Percentiles rank a stretch among this genome's conserved stretches.
phyloP scores from a whole-genome alignment of 2,888 invertebrate genomes.

The Cyclophora punctaria region DNA sequence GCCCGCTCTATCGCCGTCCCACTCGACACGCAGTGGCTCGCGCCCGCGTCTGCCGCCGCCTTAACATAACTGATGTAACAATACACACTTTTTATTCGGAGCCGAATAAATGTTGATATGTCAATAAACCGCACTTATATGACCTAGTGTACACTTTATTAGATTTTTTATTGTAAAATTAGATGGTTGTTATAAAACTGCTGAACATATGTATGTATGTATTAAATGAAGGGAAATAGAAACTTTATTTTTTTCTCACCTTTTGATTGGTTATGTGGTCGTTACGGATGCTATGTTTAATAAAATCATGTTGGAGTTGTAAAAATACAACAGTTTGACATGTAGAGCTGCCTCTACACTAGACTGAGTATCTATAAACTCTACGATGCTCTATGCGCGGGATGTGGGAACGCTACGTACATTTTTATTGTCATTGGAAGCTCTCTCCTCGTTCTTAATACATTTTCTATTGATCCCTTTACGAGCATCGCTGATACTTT shows the following conservation, averaged over 20 bases:
- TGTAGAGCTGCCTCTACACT: no score
- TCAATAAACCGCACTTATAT: slow-evolving; percentile 24
- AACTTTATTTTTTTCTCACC: neutral
- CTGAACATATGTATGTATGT: neutral
- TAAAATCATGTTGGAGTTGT: no score
- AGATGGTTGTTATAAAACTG: slow-evolving; percentile 9
- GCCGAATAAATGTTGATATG: slow-evolving; percentile 30
- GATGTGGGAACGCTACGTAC: no score
- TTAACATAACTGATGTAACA: slow-evolving; percentile 53
- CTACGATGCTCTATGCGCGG: no score
- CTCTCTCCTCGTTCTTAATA: no score
- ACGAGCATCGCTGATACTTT: no score
- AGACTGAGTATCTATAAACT: no score
- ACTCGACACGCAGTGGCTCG: slow-evolving; percentile 40
- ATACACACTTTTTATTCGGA: slow-evolving; percentile 28
- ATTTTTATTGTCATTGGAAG: no score
- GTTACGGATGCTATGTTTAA: no score
- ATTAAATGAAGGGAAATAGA: neutral
- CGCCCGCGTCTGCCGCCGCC: slow-evolving; percentile 49
- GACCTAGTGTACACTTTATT: slow-evolving; percentile 12
- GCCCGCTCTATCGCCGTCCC: slow-evolving; percentile 31
- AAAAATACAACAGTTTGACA: no score
- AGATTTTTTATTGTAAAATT: slow-evolving; percentile 11
- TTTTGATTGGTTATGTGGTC: neutral
- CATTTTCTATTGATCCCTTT: no score